phyloP scores from a whole-genome alignment of 1,140 invertebrate genomes.

The Atopsyche davidsoni region DNA sequence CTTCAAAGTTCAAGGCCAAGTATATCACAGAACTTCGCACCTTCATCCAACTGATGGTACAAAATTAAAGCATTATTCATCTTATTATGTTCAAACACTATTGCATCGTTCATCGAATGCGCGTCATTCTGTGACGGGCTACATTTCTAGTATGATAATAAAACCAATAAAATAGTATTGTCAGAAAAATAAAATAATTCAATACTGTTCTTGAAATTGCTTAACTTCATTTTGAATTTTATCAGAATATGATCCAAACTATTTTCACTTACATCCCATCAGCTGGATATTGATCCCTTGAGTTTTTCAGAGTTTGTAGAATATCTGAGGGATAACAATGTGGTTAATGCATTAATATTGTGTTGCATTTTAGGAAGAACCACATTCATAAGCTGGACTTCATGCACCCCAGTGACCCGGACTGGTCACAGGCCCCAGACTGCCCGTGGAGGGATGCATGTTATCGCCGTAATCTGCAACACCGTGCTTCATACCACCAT shows the following conservation, averaged over 20 bases:
- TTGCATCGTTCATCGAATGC: too few species aligned
- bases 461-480: constrained; percentile 12
- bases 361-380: constrained; percentile 10
- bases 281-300: background rate
- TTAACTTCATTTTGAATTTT: background rate
- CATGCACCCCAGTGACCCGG: constrained; percentile 11
- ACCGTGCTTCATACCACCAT: constrained; percentile 7
- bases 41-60: too few species aligned
- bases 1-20: too few species aligned
- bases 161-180: too few species aligned
- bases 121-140: too few species aligned
- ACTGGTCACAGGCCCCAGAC: background rate
- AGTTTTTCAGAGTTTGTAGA: background rate
- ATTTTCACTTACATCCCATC: too few species aligned
- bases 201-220: background rate
- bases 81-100: too few species aligned
- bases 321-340: background rate
- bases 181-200: too few species aligned
- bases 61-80: too few species aligned
- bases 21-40: too few species aligned
- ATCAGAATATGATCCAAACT: too few species aligned
- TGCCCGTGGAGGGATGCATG: constrained; percentile 15
- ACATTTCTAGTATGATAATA: too few species aligned
- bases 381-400: constrained; percentile 8
- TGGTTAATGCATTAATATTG: background rate